Base-by-base conservation (phyloP, 2,113 vertebrate species). In the Pleuronectes platessa region DNA sequence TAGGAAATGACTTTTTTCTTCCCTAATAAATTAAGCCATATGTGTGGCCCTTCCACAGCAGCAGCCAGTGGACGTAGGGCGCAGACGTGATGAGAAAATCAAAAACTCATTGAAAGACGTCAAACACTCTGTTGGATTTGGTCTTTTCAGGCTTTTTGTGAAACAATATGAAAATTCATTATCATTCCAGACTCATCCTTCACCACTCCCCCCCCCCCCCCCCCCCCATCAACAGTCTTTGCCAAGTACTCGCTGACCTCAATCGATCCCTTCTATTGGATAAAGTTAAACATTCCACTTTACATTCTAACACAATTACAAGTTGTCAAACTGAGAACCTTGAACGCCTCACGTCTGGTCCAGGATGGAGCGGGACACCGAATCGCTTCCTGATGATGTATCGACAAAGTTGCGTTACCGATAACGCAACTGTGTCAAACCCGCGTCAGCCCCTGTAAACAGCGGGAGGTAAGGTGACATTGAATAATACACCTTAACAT, bases 401-500 rank as follows among this genome's bases (percentile, higher is more conserved):
- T 84, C 58, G 73, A 84, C 55, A 76, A 77, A 66, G 58, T 47
- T 61, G 40, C 13, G 62, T 71, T 72, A 68, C 54, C 31, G 27
- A 74, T 74, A 58, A 35, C 45, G 23, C 54, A 56, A 27, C 51
- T 11, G 26, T 68, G 72, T 85, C 71, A 78, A 69, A 76, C 47
- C 47, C 24, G 63, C 79, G 79, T 68, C 60, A 65, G 68, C 76
- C 40, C 35, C 75, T 63, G 11, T 58, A 63, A 56, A 68, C 66
- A 60, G n/a, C 17, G 20, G 10, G 8, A 20, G 20, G 5, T 21
- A 74, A 45, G 61, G 68, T 71, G 74, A 82, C 81, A 75, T 81
- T 88, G 79, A 84, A 74, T 72, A 71, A 76, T 26, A 71, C 78
- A 53, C 77, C 17, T 26, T 18, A 73, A 5, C 51, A 8, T 17